Evolutionary conservation across 2,113 vertebrate species (phyloP), one percentile per base, ranked within the genome.

Genomic region (Gobius niger): DNA sequence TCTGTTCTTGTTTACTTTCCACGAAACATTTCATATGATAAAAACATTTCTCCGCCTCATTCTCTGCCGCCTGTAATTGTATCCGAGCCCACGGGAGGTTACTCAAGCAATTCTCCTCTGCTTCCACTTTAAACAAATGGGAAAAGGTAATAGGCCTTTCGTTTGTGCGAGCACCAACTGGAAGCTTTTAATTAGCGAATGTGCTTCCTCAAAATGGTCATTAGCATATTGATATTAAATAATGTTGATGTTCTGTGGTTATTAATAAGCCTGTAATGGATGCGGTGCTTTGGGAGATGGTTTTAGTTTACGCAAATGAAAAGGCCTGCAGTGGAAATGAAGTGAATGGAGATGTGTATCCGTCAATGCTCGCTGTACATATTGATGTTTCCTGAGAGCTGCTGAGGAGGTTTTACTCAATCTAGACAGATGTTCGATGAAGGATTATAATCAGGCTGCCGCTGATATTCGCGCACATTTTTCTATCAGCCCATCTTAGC

Each of bases 221-320:
- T 60, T 60, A 60, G n/a, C 57, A 60, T 60, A 42, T 16, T 60
- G 57, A 44, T 41, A 44, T n/a, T 44, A 60, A 60, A 60, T 60
- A 8, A 42, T n/a, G 57, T n/a, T 60, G 57, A 60, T 9, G 57
- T 59, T 59, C 13, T 59, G 56, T 7, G 41, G 56, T 41, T 59
- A 59, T 59, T 59, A 59, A 59, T 59, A 41, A 34, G 6, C 7
- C 24, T 60, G 40, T 60, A n/a, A 44, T n/a, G 16, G 57, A 42
- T 9, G 41, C 34, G 42, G 8, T 44, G 57, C 40, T 60, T 59
- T 57, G 54, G 24, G 12, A 41, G 24, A 57, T 11, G 54, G 3
- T 34, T 34, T 34, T 34, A 40, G 40, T 40, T 57, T 14, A 40
- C 19, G n/a, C 15, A 15, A n/a, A 42, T 60, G 40, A 44, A 60